These are phyloP conservation scores for Diuraphis noxia DNA, from an alignment of 1,140 invertebrate species.

Conservation along the genomic window DNA sequence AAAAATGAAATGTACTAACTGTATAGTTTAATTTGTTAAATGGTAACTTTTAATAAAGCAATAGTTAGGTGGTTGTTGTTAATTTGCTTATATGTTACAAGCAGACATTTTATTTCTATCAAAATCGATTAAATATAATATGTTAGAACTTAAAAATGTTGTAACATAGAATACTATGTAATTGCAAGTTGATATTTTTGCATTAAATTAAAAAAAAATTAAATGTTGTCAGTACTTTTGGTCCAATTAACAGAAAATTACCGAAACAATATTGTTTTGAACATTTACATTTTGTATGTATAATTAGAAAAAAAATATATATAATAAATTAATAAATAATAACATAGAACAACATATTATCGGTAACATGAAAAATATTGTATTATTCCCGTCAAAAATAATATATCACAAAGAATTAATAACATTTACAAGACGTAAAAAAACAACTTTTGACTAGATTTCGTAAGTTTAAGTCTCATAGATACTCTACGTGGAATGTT, in stretches of 20 bases:
- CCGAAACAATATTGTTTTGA: background rate
- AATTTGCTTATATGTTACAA: background rate
- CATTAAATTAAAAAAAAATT: background rate
- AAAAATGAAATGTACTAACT: background rate
- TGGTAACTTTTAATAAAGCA: background rate
- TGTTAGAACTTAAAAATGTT: background rate
- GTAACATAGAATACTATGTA: background rate
- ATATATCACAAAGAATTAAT: constrained; percentile 46
- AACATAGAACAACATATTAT: constrained; percentile 29
- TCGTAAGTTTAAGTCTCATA: background rate
- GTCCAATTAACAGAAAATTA: background rate
- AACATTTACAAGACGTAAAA: background rate
- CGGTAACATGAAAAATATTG: constrained; percentile 46
- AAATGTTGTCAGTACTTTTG: background rate
- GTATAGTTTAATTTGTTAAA: constrained; percentile 11
- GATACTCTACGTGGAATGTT: background rate
- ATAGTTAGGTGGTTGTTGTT: background rate
- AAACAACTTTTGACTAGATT: constrained; percentile 35
- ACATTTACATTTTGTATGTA: background rate
- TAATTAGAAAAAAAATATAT: constrained; percentile 14
- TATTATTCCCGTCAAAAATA: constrained; percentile 18
- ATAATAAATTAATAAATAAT: constrained; percentile 1
- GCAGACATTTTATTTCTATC: background rate
- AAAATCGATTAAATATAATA: background rate
- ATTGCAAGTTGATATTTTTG: background rate